phyloP scores from a whole-genome alignment of 2,888 invertebrate species.

The Hydrotaea diabolus region DNA sequence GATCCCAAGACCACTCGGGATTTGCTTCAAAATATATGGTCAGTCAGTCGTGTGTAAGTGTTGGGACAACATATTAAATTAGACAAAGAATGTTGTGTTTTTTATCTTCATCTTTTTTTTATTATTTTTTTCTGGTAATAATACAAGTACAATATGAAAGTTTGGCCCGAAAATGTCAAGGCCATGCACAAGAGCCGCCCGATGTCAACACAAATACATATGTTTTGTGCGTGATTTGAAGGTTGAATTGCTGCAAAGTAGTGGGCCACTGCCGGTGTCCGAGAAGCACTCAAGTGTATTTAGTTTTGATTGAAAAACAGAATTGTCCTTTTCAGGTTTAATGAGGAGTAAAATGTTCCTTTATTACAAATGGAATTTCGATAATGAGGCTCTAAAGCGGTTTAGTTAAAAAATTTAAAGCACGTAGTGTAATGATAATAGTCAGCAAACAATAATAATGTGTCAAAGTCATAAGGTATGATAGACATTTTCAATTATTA shows the following conservation, averaged over 20 bases:
- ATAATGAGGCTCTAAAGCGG: not conserved
- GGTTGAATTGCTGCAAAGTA: conserved; percentile 36
- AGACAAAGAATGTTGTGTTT: conserved; percentile 40
- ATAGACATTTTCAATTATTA: not conserved
- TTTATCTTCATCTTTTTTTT: no score
- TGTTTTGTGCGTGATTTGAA: conserved; percentile 57
- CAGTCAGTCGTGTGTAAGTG: conserved; percentile 62
- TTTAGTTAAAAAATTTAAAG: not conserved
- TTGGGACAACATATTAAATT: conserved; percentile 43
- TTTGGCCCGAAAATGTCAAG: conserved; percentile 11
- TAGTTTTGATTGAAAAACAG: conserved; percentile 7
- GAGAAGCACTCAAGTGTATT: not conserved
- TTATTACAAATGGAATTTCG: conserved; percentile 21
- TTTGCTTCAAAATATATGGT: conserved; percentile 38
- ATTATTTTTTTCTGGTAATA: no score
- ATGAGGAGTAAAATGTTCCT: conserved; percentile 28
- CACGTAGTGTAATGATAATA: conserved; percentile 1
- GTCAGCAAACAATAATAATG: not conserved
- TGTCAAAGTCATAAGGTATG: not conserved
- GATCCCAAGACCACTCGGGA: not conserved
- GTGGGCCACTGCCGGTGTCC: not conserved
- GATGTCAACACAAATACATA: conserved; percentile 33
- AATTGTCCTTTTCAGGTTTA: conserved; percentile 10
- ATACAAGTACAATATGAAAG: conserved; percentile 21
- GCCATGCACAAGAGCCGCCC: no score